Conservation (phyloP, 2,113 vertebrate genomes). For the Chlorodrepanis virens region DNA sequence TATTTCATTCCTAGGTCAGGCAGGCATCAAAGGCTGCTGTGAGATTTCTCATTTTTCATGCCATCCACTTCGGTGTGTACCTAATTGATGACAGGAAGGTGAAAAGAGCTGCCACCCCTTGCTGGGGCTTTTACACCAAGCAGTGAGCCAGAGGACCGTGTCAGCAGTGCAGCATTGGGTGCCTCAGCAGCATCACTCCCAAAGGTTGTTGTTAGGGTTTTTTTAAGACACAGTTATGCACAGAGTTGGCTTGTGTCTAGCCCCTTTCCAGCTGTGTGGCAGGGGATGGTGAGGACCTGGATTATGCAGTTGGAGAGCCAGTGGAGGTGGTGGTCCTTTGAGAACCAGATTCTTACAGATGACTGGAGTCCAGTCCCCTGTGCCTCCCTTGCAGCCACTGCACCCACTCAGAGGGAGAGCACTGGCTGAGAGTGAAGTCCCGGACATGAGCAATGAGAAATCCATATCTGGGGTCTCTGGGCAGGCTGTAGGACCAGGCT, state of each 20-base stretch:
- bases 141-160: neutral
- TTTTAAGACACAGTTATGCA: neutral
- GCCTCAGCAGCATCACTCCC: neutral
- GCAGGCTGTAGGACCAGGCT: fast-evolving
- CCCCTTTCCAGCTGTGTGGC: neutral
- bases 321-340: neutral
- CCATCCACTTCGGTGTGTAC: neutral
- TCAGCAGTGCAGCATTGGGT: neutral
- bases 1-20: neutral
- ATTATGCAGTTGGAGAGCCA: neutral
- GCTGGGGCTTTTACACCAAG: neutral
- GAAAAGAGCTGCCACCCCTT: neutral
- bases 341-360: neutral
- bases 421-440: neutral
- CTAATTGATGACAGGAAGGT: neutral
- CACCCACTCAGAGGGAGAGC: neutral
- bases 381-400: neutral
- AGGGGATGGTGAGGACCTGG: neutral
- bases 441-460: neutral
- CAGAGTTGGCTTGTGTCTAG: neutral
- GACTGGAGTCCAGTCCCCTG: fast-evolving
- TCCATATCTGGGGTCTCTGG: neutral
- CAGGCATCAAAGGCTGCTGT: neutral
- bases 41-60: neutral
- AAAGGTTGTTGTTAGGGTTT: neutral